These are phyloP conservation scores for Himalopsyche tibetana DNA, from an alignment of 2,888 invertebrate genomes.

Conservation along the genomic window DNA sequence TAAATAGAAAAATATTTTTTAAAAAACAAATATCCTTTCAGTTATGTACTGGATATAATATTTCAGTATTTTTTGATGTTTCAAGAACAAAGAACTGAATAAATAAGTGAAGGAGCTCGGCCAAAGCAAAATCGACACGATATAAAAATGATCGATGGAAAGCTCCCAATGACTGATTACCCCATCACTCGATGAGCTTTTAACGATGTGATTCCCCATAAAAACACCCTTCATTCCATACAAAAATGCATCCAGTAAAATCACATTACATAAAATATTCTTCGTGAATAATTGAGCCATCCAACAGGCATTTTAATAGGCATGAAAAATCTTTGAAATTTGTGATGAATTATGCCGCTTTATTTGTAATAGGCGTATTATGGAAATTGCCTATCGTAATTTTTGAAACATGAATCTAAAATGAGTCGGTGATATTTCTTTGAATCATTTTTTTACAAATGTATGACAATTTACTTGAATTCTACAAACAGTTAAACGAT, in stretches of 20 bases:
- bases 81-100: neutral
- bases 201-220: constrained; percentile 3
- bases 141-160: constrained; percentile 23
- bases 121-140: neutral
- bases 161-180: constrained; percentile 15
- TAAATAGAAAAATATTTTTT: no score
- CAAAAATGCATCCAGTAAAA: neutral
- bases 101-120: neutral
- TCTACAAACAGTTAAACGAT: no score
- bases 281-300: constrained; percentile 30
- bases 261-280: constrained; percentile 6
- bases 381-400: neutral
- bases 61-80: neutral
- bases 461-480: no score
- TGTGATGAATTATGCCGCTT: neutral
- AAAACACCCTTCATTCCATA: constrained; percentile 9
- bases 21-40: no score
- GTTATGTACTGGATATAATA: no score
- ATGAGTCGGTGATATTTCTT: no score
- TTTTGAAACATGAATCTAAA: neutral
- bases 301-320: constrained; percentile 1
- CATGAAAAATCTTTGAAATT: constrained; percentile 26
- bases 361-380: constrained; percentile 9
- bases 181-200: constrained; percentile 26
- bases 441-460: no score